phyloP scores from a whole-genome alignment of 2,113 vertebrate genomes.

The Petromus typicus region DNA sequence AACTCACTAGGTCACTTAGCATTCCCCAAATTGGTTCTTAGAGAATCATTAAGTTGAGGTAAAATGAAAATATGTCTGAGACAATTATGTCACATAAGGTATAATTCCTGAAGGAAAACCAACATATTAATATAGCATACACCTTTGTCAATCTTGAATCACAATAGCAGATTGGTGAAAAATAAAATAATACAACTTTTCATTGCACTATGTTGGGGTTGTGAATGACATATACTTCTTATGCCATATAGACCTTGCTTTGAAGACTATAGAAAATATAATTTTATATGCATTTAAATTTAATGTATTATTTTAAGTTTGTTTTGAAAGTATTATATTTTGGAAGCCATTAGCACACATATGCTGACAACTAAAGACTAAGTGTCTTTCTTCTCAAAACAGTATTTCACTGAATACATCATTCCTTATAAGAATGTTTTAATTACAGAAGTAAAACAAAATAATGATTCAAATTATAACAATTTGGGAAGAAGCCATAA shows the following conservation, averaged over 20 bases:
- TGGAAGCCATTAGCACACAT: neutral
- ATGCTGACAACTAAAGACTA: neutral
- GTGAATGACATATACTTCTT: constrained; percentile 7
- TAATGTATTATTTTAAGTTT: neutral
- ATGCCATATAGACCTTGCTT: neutral
- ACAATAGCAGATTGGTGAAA: neutral
- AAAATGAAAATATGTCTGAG: neutral
- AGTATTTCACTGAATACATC: constrained; percentile 31
- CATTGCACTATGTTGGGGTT: neutral
- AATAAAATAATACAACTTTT: neutral
- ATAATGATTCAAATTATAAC: constrained; percentile 53
- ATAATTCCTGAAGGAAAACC: neutral
- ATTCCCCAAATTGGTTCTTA: neutral
- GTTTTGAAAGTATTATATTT: constrained; percentile 47
- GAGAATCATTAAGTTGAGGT: neutral
- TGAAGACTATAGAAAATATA: constrained; percentile 31
- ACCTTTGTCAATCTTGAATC: neutral
- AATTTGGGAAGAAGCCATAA: neutral
- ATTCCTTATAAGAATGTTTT: neutral
- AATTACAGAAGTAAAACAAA: constrained; percentile 43
- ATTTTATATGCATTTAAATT: constrained; percentile 16
- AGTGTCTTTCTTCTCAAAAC: neutral
- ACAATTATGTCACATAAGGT: neutral
- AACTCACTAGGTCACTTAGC: neutral
- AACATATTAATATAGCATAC: neutral